Base-by-base conservation (phyloP, 2,888 invertebrate genomes). In the Drosophila antonietae region DNA sequence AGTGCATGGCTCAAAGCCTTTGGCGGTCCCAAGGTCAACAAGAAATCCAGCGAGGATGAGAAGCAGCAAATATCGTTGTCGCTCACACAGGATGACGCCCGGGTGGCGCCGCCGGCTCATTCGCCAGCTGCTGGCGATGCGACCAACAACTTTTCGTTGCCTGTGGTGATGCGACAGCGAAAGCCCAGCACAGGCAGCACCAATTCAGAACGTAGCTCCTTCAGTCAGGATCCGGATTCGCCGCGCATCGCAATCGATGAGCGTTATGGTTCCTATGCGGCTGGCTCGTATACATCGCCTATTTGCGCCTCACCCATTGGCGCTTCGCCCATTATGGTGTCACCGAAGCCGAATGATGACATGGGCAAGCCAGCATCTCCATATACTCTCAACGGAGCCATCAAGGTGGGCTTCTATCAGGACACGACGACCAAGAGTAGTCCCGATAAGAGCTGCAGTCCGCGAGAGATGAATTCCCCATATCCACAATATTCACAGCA, bases 1-100 rank as follows among this genome's bases (percentile, higher is more conserved):
- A 97, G 97, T 90, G 97, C 97, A 35, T 98, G 97, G 97, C 97
- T 97, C 75, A 97, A 97, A 93, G 97, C 97, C 0, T 97, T 98
- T 91, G 97, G 97, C 12, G 96, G 96, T 1, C 97, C 97, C 1
- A 97, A 97, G 93, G 94, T 95, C 70, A 91, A 94, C 53, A 96
- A 96, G 90, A 96, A 95, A 91, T 90, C 93, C 1, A 95, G 95
- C 15, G 94, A 94, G 31, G 90, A 92, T 31, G 94, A 94, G 3
- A 93, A 92, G 37, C 93, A 91, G 58, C 91, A 86, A 51, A 73
- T 80, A n/a, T 52, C 64, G 10, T 78, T 79, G 62, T 37, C 65
- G 0, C 57, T 76, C 20, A 39, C 51, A 18, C 68, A 57, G 33
- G 87, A 90, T 28, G 72, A 77, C 15, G 53, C 23, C 5, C 62